Base-by-base conservation (phyloP, 2,797 vertebrate genomes). In the Neopelma chrysocephalum region DNA sequence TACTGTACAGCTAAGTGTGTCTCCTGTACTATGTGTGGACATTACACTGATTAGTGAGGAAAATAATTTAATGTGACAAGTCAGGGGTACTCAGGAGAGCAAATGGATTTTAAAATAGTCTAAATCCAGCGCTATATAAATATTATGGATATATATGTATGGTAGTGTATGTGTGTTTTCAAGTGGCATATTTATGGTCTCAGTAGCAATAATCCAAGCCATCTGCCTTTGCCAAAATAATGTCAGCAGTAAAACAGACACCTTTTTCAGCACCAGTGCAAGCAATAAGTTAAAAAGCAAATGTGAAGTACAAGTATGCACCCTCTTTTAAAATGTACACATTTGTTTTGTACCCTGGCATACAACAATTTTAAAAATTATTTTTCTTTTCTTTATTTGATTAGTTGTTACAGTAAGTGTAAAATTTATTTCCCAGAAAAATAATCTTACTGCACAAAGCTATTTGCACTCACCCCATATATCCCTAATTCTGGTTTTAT, bases 81-180 rank as follows among this genome's bases (percentile, higher is more conserved):
- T 82, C 92, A 78, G 71, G 5, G 0, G 83, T 58, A 40, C 71
- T 94, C 83, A 61, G 86, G 65, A 95, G 92, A 95, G 90, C 75
- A 96, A 96, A 95, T 92, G 90, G 90, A 90, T 93, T 96, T 96
- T 96, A 89, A 96, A 93, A 90, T 31, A 75, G 61, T 65, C 91
- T 95, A 94, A 96, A 94, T 92, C 81, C 90, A 68, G 77, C 1
- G 40, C 88, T 90, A 61, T 91, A 90, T 96, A 96, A 96, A 94
- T 94, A 95, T 92, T 93, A 89, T 91, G 89, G 85, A 88, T 80
- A 71, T 91, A 93, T 94, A 82, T 57, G 21, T 89, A 61, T 56
- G 20, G 53, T 87, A 90, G 92, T 43, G 54, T 75, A 21, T 81
- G 53, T 79, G 71, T 92, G 72, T 71, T 89, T 96, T 92, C 75